These are phyloP conservation scores for Allobates femoralis DNA, from an alignment of 2,797 vertebrate species.

Conservation along the genomic window DNA sequence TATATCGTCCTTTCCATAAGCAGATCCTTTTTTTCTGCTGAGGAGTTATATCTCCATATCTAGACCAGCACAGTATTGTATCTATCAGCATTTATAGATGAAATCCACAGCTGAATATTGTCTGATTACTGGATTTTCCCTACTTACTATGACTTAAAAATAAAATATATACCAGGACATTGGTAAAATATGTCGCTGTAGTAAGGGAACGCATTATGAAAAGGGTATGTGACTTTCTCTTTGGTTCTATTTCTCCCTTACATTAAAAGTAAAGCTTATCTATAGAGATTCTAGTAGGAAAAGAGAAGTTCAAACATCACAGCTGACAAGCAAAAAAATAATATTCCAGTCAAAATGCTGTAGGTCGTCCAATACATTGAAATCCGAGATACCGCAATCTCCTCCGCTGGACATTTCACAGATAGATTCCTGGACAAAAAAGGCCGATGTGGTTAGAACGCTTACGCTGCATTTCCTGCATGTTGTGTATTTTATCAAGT, in stretches of 20 bases:
- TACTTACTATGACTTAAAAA: not conserved
- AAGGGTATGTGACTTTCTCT: slow-evolving; percentile 3
- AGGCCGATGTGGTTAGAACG: slow-evolving; percentile 33
- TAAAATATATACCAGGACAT: not conserved
- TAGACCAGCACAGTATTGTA: not conserved
- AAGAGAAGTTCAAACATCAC: slow-evolving; percentile 50
- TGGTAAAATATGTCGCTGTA: not conserved
- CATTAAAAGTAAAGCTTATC: slow-evolving; percentile 52
- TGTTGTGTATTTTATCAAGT: slow-evolving; percentile 55
- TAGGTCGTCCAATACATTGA: slow-evolving; percentile 44
- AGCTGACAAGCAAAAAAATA: slow-evolving; percentile 43
- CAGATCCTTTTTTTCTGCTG: not conserved
- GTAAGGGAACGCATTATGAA: slow-evolving; percentile 16
- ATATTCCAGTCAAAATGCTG: slow-evolving; percentile 48
- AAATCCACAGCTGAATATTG: not conserved
- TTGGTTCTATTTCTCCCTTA: slow-evolving; percentile 35
- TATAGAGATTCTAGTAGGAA: slow-evolving; percentile 37
- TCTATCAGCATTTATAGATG: not conserved
- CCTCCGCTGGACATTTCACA: slow-evolving; percentile 43
- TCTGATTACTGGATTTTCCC: not conserved
- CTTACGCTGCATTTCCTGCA: slow-evolving; percentile 50
- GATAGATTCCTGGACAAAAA: slow-evolving; percentile 48
- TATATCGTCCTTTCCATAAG: not conserved
- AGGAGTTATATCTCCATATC: not conserved
- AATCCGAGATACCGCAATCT: slow-evolving; percentile 53